These are phyloP conservation scores for Struthio camelus DNA, from an alignment of 2,113 vertebrate genomes.

Conservation along the genomic window DNA sequence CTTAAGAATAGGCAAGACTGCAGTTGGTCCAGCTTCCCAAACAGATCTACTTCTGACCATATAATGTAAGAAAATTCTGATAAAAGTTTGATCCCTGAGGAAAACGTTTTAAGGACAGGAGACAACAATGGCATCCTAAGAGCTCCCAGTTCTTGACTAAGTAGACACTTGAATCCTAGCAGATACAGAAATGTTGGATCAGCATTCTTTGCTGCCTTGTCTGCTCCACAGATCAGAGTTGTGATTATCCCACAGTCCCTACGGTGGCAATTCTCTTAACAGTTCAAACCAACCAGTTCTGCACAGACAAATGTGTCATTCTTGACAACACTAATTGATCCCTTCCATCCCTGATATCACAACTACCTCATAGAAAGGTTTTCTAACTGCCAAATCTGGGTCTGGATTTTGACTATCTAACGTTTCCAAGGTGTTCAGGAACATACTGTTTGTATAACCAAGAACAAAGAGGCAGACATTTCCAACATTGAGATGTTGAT, in stretches of 20 bases:
- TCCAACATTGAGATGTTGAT: slow-evolving; percentile 25
- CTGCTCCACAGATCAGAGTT: background rate
- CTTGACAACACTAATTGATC: background rate
- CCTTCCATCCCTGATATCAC: background rate
- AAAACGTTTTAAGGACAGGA: background rate
- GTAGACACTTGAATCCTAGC: background rate
- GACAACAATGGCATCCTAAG: background rate
- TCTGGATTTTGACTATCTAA: background rate
- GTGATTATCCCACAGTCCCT: background rate
- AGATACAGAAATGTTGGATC: background rate
- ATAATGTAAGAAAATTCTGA: background rate
- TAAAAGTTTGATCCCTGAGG: background rate
- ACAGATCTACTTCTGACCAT: background rate
- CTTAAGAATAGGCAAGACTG: background rate
- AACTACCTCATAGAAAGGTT: background rate
- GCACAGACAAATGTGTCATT: background rate
- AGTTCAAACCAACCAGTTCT: background rate
- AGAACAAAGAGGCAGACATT: background rate
- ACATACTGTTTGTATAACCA: background rate
- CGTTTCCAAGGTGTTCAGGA: slow-evolving; percentile 1
- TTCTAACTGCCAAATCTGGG: background rate
- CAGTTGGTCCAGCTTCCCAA: background rate
- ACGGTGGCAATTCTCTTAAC: fast-evolving
- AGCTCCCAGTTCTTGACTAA: background rate
- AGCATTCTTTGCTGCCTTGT: background rate